phyloP scores from a whole-genome alignment of 2,797 vertebrate species.

The Gambusia yucatana region DNA sequence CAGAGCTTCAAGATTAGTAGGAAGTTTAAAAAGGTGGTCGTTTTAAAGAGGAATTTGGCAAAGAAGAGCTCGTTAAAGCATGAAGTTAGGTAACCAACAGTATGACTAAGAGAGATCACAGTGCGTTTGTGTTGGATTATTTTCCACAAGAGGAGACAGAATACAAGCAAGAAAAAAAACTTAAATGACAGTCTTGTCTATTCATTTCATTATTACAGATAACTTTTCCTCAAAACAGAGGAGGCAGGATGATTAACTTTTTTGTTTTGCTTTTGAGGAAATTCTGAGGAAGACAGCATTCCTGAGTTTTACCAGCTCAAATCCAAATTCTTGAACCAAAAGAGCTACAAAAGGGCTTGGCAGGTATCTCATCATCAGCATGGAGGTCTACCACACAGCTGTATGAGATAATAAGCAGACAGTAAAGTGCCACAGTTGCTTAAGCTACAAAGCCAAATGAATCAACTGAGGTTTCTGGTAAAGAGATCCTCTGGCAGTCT shows the following conservation, averaged over 20 bases:
- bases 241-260: neutral
- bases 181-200: neutral
- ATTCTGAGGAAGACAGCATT: conserved; percentile 12
- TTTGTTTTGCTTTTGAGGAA: neutral
- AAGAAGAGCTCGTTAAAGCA: neutral
- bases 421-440: conserved; percentile 37
- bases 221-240: neutral
- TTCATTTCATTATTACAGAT: neutral
- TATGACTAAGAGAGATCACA: conserved; percentile 17
- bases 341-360: conserved; percentile 30
- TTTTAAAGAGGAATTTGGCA: conserved; percentile 4
- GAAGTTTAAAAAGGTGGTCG: conserved; percentile 7
- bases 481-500: conserved; percentile 39
- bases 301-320: conserved; percentile 22
- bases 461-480: conserved; percentile 51
- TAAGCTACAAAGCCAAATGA: conserved; percentile 24
- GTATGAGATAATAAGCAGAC: conserved; percentile 61
- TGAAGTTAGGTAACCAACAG: neutral
- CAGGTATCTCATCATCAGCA: conserved; percentile 32
- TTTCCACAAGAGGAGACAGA: conserved; percentile 23
- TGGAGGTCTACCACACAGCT: conserved; percentile 41
- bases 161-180: conserved; percentile 7
- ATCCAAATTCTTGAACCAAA: conserved; percentile 7
- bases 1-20: neutral
- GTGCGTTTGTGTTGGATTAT: conserved; percentile 7